Conservation (phyloP, 2,888 invertebrate species). For the Aporophyla lueneburgensis region DNA sequence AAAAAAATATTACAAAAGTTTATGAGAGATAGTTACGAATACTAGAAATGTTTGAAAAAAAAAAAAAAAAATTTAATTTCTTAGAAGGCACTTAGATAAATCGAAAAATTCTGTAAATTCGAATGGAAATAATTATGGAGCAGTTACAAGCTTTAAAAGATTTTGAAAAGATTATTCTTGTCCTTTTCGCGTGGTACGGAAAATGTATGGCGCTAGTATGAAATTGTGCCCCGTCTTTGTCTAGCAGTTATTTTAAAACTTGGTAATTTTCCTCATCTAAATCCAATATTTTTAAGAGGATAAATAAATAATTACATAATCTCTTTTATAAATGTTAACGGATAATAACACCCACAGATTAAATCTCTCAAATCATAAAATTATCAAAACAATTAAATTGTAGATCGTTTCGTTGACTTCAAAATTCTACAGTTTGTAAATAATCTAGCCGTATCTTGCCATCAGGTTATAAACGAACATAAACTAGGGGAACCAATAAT, state of each 20-base stretch:
- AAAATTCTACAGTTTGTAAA: not conserved
- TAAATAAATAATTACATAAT: not conserved
- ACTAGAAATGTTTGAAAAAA: too few species aligned
- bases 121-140: not conserved
- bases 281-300: too few species aligned
- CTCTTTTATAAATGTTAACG: not conserved
- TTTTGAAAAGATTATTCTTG: too few species aligned
- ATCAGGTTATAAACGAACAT: too few species aligned
- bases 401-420: too few species aligned
- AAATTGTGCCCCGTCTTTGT: too few species aligned
- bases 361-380: too few species aligned
- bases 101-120: not conserved
- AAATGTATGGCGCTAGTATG: not conserved
- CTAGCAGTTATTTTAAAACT: too few species aligned
- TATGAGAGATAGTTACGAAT: not conserved
- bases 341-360: not conserved
- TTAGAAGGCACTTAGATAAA: not conserved
- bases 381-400: too few species aligned
- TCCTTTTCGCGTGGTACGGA: too few species aligned
- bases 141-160: not conserved
- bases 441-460: too few species aligned
- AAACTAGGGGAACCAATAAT: not conserved
- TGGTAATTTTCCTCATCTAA: too few species aligned
- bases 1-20: not conserved
- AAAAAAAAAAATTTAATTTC: not conserved